Percentiles rank a stretch among this genome's conserved stretches.
These are phyloP conservation scores for Hermodice carunculata DNA, from an alignment of 2,888 invertebrate species.

Conservation along the genomic window DNA sequence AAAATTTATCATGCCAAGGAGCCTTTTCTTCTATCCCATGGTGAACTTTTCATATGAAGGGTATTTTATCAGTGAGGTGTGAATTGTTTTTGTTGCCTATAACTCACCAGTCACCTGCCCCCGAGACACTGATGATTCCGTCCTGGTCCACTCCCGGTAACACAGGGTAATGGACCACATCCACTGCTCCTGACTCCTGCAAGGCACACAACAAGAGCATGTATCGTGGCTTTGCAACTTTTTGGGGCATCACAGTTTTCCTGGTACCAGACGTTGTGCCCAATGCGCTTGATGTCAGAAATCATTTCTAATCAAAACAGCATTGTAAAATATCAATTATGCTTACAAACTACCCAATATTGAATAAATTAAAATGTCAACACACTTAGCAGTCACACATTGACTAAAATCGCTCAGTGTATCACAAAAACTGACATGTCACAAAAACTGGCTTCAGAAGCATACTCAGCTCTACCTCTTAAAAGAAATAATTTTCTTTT, in stretches of 20 bases:
- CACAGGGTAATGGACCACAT: conserved; percentile 57
- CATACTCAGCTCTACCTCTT: too few relatives aligned
- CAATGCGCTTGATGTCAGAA: too few relatives aligned
- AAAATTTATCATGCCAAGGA: neutral
- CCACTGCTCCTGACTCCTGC: conserved; percentile 36
- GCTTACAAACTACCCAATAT: neutral
- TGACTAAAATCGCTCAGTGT: too few relatives aligned
- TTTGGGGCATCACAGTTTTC: too few relatives aligned
- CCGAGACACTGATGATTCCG: conserved; percentile 81
- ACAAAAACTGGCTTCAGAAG: too few relatives aligned
- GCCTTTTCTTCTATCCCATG: neutral
- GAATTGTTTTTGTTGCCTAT: conserved; percentile 35
- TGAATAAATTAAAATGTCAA: neutral
- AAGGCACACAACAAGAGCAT: neutral
- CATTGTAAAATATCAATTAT: neutral
- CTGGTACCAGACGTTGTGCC: too few relatives aligned
- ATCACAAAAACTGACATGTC: too few relatives aligned
- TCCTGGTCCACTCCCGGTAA: conserved; percentile 27
- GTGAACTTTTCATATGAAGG: neutral
- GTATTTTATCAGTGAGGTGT: neutral
- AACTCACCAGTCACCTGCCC: conserved; percentile 86
- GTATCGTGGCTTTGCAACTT: neutral
- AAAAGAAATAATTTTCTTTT: too few relatives aligned
- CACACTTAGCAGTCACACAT: too few relatives aligned
- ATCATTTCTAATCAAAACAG: too few relatives aligned